Base-by-base conservation (phyloP, 2,888 invertebrate species). In the Pyralis farinalis region DNA sequence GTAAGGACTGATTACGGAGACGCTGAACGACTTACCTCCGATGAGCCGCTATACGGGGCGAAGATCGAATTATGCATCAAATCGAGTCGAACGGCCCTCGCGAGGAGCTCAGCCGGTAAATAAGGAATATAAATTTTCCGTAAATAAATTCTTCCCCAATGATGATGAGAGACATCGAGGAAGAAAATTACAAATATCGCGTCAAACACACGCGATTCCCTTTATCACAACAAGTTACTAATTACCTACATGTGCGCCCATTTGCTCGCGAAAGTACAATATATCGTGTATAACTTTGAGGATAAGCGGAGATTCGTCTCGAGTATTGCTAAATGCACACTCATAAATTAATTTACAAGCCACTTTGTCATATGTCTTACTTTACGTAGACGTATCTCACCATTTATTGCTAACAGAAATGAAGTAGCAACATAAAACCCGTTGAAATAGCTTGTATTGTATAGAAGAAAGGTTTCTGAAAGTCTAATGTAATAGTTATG, bases 101-200 rank as follows among this genome's bases (percentile, higher is more conserved):
- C 57, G 53, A 62, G 53, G 61, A 63, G 61, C 61, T 69, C 65
- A 69, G 51, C 63, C 70, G 65, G 65, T 68, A 75, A 75, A 76
- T 72, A 67, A 66, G 64, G 65, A 67, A 75, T 74, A 70, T 69
- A 71, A 72, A 75, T 76, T 74, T 69, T 61, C 62, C 70, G 65
- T 64, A 65, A 71, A 71, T 67, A 71, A 74, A 74, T 73, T 75
- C 62, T 63, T 62, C 55, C 47, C 58, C 53, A 51, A 40, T 47
- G 58, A 64, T 73, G 65, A 73, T 62, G 63, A 53, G 48, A 63
- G 63, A 71, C 62, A 55, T 58, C 65, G 49, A 51, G 50, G 58
- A 51, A 45, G 64, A 68, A 72, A 71, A 75, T 76, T 69, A 64
- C 57, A 57, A 63, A 54, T 60, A 55, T 56, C 58, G 34, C 42